Evolutionary conservation across 2,113 vertebrate species (phyloP), one percentile per base, ranked within the genome.

Genomic region (Propithecus coquereli): DNA sequence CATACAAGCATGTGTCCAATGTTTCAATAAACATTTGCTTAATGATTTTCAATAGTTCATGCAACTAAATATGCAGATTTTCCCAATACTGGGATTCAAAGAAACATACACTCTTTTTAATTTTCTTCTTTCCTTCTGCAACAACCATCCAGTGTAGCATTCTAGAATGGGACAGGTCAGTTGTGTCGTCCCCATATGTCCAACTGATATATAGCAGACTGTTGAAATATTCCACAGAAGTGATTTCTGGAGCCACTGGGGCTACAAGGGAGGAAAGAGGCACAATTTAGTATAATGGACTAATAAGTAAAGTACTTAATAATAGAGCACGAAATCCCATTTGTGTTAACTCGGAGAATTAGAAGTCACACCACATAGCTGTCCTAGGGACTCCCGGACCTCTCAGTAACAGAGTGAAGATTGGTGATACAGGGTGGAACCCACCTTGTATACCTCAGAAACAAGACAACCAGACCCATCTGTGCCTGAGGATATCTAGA

Each of bases 131-230:
- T 71, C 99, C 99, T 66, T 99, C 99, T 1, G 99, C 99, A 27
- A 99, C 97, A 3, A 99, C 99, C 99, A 99, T 99, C 99, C 99
- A 99, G 96, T 99, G 99, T 23, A 99, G 97, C 99, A 99, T 99
- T 79, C 99, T 98, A 77, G 99, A 99, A 97, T 99, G 99, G 0
- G 99, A 99, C 71, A 99, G 98, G 96, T 99, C 99, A 4, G 99
- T 99, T 40, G 98, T 99, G 94, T 99, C 98, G 87, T 99, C 99
- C 0, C 99, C 99, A 0, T 99, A 99, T 0, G 98, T 99, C 99
- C 99, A 99, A 81, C 99, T 99, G 85, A 99, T 77, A 0, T 99
- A 99, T 88, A 99, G 92, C 7, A 99, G 97, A 25, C 99, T 99
- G 32, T 99, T 99, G 61, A 99, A 98, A 95, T 99, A 99, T 47